A percentile compares a stretch with the other conserved stretches of the same genome.
These are phyloP conservation scores for Micrasema minimum DNA, from an alignment of 1,140 invertebrate genomes.

Conservation along the genomic window DNA sequence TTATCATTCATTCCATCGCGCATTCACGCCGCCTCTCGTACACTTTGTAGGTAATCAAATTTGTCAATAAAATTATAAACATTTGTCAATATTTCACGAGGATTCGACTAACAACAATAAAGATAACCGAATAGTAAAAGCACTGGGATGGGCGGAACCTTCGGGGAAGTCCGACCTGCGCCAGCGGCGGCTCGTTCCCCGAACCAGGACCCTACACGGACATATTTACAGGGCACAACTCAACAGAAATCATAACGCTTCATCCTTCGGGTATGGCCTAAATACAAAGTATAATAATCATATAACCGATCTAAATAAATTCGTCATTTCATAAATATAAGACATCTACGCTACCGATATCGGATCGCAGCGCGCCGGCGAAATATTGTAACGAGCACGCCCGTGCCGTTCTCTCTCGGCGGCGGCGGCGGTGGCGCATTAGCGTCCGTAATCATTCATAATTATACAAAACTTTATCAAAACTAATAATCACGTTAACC, in stretches of 20 bases:
- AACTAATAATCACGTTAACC: conserved; percentile 39
- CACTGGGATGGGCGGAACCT: conserved; percentile 19
- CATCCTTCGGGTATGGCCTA: conserved; percentile 40
- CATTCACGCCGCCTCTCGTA: conserved; percentile 31
- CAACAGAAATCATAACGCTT: conserved; percentile 36
- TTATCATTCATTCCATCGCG: conserved; percentile 39
- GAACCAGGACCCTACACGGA: conserved; percentile 21
- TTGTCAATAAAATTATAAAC: conserved; percentile 48
- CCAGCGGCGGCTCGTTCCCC: conserved; percentile 11
- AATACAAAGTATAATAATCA: conserved; percentile 44
- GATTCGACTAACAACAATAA: conserved; percentile 49
- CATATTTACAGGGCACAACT: conserved; percentile 37
- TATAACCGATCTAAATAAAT: conserved; percentile 49
- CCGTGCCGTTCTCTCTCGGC: too few relatives aligned
- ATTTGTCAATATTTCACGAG: conserved; percentile 49
- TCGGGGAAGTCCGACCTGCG: conserved; percentile 7
- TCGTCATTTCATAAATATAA: conserved; percentile 50
- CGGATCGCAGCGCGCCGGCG: not conserved
- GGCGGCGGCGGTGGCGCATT: conserved; percentile 20
- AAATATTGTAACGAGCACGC: conserved; percentile 16
- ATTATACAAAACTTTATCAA: conserved; percentile 43
- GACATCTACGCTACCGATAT: conserved; percentile 41
- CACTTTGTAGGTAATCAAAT: conserved; percentile 33
- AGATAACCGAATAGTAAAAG: conserved; percentile 41
- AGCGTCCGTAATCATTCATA: conserved; percentile 40